Base-by-base conservation (phyloP, 2,888 invertebrate genomes). In the Nowickia ferox region DNA sequence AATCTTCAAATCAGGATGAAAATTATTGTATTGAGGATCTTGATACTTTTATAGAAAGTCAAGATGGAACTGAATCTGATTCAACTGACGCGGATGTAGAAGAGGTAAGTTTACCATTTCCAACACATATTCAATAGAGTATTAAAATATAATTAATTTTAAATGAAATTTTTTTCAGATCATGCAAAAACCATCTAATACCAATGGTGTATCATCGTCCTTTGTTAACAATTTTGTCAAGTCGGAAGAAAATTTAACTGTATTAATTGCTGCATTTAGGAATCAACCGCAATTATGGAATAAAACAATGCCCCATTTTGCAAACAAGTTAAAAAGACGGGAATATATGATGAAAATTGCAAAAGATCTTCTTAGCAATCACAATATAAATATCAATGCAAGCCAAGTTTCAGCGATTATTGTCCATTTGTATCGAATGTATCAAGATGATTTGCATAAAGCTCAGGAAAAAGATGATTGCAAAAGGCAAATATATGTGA, bases 151-250 rank as follows among this genome's bases (percentile, higher is more conserved):
- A 9, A 44, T 10, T 48, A 38, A 9, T 38, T 59, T 51, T 22
- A 10, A 13, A 66, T 30, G 5, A 1, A 30, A 9, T 30, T 46
- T 82, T 30, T 30, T 65, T 13, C 17, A 83, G 83, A 22, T 38
- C 13, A 15, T 17, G 22, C 48, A 72, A 72, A 84, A 72, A 61
- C 15, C 72, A 9, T 17, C 38, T 19, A 59, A 40, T 51, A 38
- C 72, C 17, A 78, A 72, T 78, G 59, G 77, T 8, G 66, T 53
- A 11, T 68, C 72, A 11, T 74, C 83, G 13, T 44, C 72, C 9
- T 84, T 86, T 69, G 75, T 83, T 40, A 69, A 53, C 40, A 66
- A 15, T 75, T 86, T 86, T 71, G 71, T 86, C 48, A 86, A 86
- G 38, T 76, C 75, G 1, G 63, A 86, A 19, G 46, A 71, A 75